Conservation (phyloP, 2,888 invertebrate species). For the Nomada lathburiana region DNA sequence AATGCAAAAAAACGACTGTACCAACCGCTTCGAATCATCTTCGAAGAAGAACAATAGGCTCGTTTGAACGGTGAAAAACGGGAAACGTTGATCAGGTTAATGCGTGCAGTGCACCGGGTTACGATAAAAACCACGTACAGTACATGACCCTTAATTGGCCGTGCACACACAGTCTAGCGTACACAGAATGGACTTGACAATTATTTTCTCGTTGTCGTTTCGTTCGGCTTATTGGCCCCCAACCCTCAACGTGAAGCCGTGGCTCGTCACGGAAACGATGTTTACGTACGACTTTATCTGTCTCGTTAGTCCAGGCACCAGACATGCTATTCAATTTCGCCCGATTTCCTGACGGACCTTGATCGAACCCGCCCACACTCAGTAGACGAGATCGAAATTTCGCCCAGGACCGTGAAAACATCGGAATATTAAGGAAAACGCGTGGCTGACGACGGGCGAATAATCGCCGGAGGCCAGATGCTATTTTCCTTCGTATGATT, state of each 20-base stretch:
- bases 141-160: background rate
- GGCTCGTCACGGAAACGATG: slow-evolving; percentile 44
- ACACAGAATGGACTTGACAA: slow-evolving; percentile 1
- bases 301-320: slow-evolving; percentile 49
- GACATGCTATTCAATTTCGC: slow-evolving; percentile 58
- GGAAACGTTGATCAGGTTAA: slow-evolving; percentile 6
- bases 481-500: slow-evolving; percentile 8
- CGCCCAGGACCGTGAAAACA: slow-evolving; percentile 41
- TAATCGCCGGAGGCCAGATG: slow-evolving; percentile 33
- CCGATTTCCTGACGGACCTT: slow-evolving; percentile 62
- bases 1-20: too few species aligned
- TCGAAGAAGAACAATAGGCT: background rate
- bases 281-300: slow-evolving; percentile 59
- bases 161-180: background rate
- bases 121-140: background rate
- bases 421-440: slow-evolving; percentile 61
- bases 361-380: slow-evolving; percentile 65
- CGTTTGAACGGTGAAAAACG: background rate
- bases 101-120: background rate
- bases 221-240: slow-evolving; percentile 10
- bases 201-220: slow-evolving; percentile 32
- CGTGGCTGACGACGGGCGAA: slow-evolving; percentile 17
- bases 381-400: slow-evolving; percentile 59
- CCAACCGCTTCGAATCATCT: too few species aligned
- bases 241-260: background rate